A percentile compares a stretch with the other conserved stretches of the same genome.
Conservation (phyloP, 2,113 vertebrate genomes). For the Corvus cornix region DNA sequence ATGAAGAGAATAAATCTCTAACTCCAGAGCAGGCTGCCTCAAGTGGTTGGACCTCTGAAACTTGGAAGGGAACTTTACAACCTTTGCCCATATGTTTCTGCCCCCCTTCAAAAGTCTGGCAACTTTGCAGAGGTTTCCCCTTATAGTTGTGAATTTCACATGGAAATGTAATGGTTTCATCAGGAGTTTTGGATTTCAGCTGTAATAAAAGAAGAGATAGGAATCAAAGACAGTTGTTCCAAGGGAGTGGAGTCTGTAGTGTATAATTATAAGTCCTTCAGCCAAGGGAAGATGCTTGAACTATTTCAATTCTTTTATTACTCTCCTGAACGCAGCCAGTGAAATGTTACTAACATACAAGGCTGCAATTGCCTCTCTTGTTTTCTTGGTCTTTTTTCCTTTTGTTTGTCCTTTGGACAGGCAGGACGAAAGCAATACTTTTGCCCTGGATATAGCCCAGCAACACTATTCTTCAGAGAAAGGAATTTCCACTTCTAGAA, state of each 20-base stretch:
- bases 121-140: constrained; percentile 45
- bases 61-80: constrained; percentile 45
- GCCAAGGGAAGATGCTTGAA: constrained; percentile 30
- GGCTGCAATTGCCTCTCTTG: neutral
- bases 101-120: constrained; percentile 17
- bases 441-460: neutral
- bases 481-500: constrained; percentile 9
- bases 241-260: constrained; percentile 18
- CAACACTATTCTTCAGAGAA: neutral
- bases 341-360: neutral
- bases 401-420: neutral
- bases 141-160: constrained; percentile 60
- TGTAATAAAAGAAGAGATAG: constrained; percentile 38
- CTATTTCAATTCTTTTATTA: constrained; percentile 58
- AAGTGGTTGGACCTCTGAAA: constrained; percentile 36
- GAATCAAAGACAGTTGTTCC: constrained; percentile 20
- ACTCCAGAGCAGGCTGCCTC: neutral
- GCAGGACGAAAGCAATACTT: neutral
- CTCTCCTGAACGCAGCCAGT: constrained; percentile 19
- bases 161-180: constrained; percentile 65
- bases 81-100: constrained; percentile 40
- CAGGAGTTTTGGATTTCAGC: constrained; percentile 48
- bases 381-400: neutral
- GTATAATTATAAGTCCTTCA: neutral
- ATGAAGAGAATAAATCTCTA: neutral